Evolutionary conservation across 2,113 vertebrate genomes (phyloP), one percentile per base, ranked within the genome.

Genomic region (Gasterosteus aculeatus): DNA sequence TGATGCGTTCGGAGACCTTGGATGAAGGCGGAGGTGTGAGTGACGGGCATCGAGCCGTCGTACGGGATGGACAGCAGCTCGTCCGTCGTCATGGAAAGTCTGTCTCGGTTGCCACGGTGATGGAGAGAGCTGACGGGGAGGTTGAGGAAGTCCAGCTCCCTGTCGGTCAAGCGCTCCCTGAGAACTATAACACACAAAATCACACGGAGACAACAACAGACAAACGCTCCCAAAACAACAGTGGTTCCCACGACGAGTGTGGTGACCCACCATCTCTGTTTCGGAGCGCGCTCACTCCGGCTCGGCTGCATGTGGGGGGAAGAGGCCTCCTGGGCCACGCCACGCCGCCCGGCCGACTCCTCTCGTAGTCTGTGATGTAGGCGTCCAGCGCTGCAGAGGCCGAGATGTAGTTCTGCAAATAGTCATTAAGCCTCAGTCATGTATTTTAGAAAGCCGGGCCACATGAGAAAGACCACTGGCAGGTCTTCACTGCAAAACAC

Each of bases 281-380:
- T 72, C 88, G 82, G 44, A 81, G 84, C 0, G 16, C 14, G 8
- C 72, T 75, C 59, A 39, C 29, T 76, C 44, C n/a, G 22, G 66
- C 54, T 59, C 35, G 70, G 19, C 16, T 65, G 0, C 72, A 66
- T 1, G 61, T 86, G 38, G 49, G 39, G 1, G 93, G 67, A 68
- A 88, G 64, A 35, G 94, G 88, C 57, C 72, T 86, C 54, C 94
- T 93, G 46, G 91, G 81, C 1, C 44, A 79, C 2, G 44, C 3
- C 16, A 47, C 38, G 1, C 86, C 42, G 51, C 78, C 88, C 2
- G 39, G 63, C 39, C 57, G 81, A 44, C 89, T 94, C 72, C 75
- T 85, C 51, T 98, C 90, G 69, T 95, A 97, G 72, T 98, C 96
- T 42, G 94, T 75, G 38, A 98, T 98, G 81, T 98, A 98, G 5